Percentiles rank a stretch among this genome's conserved stretches.
Conservation (phyloP, 2,888 invertebrate species). For the Leptura quadrifasciata region DNA sequence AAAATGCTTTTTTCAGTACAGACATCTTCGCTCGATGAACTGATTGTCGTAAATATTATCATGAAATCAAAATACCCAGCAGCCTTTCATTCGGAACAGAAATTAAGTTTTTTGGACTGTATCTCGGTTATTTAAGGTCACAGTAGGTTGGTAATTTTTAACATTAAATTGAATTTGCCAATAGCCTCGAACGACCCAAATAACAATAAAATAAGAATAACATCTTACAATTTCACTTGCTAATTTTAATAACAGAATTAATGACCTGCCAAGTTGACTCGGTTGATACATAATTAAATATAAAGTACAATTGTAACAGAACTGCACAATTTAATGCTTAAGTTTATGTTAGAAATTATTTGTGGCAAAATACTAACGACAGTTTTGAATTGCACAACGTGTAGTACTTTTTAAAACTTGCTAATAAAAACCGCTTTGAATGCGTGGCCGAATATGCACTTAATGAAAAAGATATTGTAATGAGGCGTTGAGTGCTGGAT, state of each 20-base stretch:
- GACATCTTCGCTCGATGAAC: too few relatives aligned
- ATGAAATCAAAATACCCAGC: too few relatives aligned
- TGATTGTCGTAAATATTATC: too few relatives aligned
- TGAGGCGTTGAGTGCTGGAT: slow-evolving; percentile 7
- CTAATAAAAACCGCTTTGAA: too few relatives aligned
- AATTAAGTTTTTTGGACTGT: too few relatives aligned
- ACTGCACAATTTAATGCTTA: neutral
- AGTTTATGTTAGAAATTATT: neutral
- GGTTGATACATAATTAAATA: neutral
- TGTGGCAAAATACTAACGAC: neutral
- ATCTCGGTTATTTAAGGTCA: too few relatives aligned
- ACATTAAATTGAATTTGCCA: too few relatives aligned
- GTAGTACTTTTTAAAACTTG: too few relatives aligned
- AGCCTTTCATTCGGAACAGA: too few relatives aligned
- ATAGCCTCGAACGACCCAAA: neutral
- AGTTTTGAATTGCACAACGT: neutral
- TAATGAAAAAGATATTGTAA: slow-evolving; percentile 1
- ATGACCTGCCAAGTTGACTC: neutral
- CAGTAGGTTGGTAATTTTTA: too few relatives aligned
- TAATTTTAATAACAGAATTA: neutral
- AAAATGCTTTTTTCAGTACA: too few relatives aligned
- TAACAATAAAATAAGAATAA: neutral
- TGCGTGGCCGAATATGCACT: neutral
- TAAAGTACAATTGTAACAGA: neutral
- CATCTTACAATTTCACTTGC: neutral